Percentiles rank a stretch among this genome's conserved stretches.
Conservation (phyloP, 2,888 invertebrate species). For the Dicyrtomina minuta region DNA sequence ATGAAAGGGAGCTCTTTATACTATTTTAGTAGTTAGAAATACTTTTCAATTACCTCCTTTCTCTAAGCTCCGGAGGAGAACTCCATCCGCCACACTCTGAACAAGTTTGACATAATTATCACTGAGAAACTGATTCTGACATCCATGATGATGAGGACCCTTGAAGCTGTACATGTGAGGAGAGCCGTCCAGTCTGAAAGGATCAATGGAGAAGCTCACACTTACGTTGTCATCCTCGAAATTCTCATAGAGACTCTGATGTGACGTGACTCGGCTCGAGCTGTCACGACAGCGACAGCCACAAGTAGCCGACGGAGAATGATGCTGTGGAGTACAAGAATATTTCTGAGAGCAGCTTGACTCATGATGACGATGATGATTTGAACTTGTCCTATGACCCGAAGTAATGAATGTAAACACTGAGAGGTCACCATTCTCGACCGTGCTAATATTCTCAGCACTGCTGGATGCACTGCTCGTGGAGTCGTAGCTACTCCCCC, state of each 20-base stretch:
- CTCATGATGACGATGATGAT: neutral
- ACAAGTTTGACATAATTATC: slow-evolving; percentile 35
- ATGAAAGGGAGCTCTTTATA: neutral
- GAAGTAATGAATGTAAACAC: slow-evolving; percentile 44
- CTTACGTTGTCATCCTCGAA: neutral
- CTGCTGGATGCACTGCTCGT: slow-evolving; percentile 48
- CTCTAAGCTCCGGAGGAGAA: slow-evolving; percentile 55
- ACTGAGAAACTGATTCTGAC: slow-evolving; percentile 28
- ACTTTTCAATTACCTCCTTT: slow-evolving; percentile 54
- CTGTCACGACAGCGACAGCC: slow-evolving; percentile 7
- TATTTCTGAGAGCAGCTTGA: neutral
- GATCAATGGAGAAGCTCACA: slow-evolving; percentile 22
- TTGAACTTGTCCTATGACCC: slow-evolving; percentile 24
- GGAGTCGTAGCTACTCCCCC: slow-evolving; percentile 43
- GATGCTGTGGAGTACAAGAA: slow-evolving; percentile 14
- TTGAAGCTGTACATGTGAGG: slow-evolving; percentile 33
- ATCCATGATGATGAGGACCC: slow-evolving; percentile 36
- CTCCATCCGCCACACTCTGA: slow-evolving; percentile 54
- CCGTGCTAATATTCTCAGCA: slow-evolving; percentile 48
- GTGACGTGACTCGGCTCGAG: neutral
- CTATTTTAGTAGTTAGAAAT: neutral
- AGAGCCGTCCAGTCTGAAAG: slow-evolving; percentile 30
- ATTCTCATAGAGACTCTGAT: slow-evolving; percentile 1
- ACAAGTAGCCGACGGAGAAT: slow-evolving; percentile 1
- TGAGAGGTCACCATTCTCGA: slow-evolving; percentile 49